Percentiles rank a stretch among this genome's conserved stretches.
These are phyloP conservation scores for Sakesphorus luctuosus DNA, from an alignment of 2,113 vertebrate species.

Conservation along the genomic window DNA sequence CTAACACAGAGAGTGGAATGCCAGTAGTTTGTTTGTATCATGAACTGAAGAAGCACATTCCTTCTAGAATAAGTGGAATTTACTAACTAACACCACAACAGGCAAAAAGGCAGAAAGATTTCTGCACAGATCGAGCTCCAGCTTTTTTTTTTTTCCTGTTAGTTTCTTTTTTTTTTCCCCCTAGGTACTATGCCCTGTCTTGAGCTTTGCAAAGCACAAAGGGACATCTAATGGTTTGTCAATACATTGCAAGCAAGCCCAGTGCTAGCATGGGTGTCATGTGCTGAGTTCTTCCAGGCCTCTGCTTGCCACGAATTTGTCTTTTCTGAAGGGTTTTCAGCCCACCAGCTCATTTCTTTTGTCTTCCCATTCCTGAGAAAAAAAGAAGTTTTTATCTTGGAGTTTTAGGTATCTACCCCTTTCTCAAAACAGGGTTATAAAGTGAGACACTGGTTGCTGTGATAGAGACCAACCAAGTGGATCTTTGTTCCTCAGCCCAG, in stretches of 20 bases:
- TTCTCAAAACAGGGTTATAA: neutral
- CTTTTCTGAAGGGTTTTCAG: neutral
- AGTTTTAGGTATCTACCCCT: neutral
- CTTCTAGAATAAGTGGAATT: neutral
- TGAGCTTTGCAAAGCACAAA: neutral
- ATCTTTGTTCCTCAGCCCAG: neutral
- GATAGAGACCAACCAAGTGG: neutral
- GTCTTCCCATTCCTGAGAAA: neutral
- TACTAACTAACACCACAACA: neutral
- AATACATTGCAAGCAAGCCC: constrained; percentile 6
- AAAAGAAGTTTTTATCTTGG: neutral
- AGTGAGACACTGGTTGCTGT: neutral
- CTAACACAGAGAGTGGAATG: neutral
- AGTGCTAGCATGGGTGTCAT: neutral
- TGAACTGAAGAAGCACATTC: neutral
- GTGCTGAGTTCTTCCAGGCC: neutral
- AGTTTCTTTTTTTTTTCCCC: neutral
- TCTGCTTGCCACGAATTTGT: neutral
- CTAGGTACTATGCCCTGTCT: neutral
- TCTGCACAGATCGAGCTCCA: neutral
- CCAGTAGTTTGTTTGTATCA: neutral
- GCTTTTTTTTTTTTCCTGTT: neutral
- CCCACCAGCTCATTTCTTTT: neutral
- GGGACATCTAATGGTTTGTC: constrained; percentile 39
- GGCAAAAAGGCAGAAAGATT: neutral